These are phyloP conservation scores for Peromyscus melanophrys DNA, from an alignment of 2,797 vertebrate genomes.

Conservation along the genomic window DNA sequence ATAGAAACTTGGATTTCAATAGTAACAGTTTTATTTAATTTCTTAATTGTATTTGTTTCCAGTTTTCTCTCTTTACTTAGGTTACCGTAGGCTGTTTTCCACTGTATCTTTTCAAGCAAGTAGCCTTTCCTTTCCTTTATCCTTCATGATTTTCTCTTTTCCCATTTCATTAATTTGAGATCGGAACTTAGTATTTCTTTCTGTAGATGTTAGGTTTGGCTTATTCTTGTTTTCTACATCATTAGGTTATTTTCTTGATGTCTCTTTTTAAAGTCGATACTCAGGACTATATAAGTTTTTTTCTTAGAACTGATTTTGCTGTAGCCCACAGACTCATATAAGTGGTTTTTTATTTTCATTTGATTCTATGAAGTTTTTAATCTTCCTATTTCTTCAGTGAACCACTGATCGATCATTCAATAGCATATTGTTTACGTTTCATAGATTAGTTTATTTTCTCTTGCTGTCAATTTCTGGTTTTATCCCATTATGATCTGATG, in stretches of 20 bases:
- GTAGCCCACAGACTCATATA: not conserved
- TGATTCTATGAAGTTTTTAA: not conserved
- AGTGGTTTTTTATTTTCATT: not conserved
- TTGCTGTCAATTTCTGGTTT: not conserved
- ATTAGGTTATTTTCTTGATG: not conserved
- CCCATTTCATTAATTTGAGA: not conserved
- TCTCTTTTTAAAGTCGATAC: not conserved
- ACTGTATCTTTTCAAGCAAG: not conserved
- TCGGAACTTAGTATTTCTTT: not conserved
- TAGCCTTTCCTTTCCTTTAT: not conserved
- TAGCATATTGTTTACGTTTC: not conserved
- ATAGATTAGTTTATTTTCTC: not conserved
- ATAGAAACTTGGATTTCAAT: not conserved
- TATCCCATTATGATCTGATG: not conserved
- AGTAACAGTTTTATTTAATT: not conserved
- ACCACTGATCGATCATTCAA: not conserved
- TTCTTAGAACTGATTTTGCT: not conserved
- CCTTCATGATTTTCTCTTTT: not conserved
- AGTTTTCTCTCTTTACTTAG: not conserved
- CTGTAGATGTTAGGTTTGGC: not conserved
- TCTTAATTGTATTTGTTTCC: not conserved
- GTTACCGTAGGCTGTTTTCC: not conserved
- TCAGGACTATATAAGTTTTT: not conserved
- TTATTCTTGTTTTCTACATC: not conserved
- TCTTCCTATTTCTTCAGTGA: not conserved